Evolutionary conservation across 2,797 vertebrate species (phyloP).

Genomic region (Smutsia gigantea): DNA sequence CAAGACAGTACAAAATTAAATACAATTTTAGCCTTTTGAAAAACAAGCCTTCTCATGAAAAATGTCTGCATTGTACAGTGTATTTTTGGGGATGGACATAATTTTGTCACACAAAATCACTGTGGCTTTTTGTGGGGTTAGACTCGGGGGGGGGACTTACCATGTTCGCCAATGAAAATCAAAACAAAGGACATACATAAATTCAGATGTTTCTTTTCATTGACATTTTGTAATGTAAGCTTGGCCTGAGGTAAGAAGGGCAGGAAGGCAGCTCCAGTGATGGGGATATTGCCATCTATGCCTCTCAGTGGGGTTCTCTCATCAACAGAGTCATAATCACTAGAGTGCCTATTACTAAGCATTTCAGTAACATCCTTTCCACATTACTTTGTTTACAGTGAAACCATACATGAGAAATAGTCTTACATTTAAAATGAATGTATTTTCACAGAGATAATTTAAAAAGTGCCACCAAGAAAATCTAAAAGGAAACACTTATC

Average conservation of each 20-base stretch:
- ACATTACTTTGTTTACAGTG: neutral
- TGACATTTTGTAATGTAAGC: neutral
- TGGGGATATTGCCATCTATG: neutral
- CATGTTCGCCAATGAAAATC: neutral
- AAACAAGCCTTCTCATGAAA: neutral
- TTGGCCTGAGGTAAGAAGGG: neutral
- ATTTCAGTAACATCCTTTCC: neutral
- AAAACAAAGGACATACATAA: neutral
- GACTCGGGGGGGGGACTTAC: neutral
- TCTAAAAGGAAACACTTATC: neutral
- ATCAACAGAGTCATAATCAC: neutral
- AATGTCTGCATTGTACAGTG: neutral
- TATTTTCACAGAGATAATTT: conserved; percentile 1
- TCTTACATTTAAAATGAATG: neutral
- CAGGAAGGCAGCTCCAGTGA: no score
- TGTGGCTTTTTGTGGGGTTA: neutral
- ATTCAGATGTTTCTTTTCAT: neutral
- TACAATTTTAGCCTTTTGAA: neutral
- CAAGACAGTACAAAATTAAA: neutral
- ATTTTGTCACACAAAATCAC: neutral
- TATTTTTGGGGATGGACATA: neutral
- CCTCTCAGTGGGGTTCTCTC: neutral
- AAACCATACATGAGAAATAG: neutral
- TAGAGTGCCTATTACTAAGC: neutral
- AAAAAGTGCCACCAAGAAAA: neutral